These are phyloP conservation scores for Acrocephalus scirpaceus DNA, from an alignment of 2,797 vertebrate species.

Conservation along the genomic window DNA sequence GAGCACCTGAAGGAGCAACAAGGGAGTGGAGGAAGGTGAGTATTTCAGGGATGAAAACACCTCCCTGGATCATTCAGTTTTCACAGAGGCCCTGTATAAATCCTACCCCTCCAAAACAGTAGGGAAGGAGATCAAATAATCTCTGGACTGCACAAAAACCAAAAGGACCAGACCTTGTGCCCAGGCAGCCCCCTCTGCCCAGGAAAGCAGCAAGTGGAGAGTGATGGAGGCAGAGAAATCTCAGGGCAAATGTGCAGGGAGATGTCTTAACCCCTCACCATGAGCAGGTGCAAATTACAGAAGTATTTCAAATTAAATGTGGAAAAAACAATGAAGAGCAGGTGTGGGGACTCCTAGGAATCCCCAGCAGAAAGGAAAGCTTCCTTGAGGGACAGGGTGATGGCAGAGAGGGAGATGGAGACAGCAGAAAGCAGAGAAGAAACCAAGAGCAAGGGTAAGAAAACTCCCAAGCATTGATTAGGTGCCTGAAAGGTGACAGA, in stretches of 20 bases:
- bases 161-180: not conserved
- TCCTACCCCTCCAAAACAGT: not conserved
- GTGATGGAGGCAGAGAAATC: not conserved
- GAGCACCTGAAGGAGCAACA: not conserved
- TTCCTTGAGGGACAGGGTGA: rapidly evolving
- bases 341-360: not conserved
- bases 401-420: not conserved
- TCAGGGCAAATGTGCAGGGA: not conserved
- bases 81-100: not conserved
- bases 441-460: not conserved
- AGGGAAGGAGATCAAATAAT: not conserved
- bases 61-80: not conserved
- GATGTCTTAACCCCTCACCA: rapidly evolving
- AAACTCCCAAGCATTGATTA: not conserved
- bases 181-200: not conserved
- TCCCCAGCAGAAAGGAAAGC: not conserved
- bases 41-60: not conserved
- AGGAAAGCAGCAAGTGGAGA: not conserved
- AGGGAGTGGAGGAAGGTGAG: not conserved
- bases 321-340: not conserved
- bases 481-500: not conserved
- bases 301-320: not conserved
- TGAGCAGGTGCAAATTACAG: not conserved
- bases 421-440: not conserved
- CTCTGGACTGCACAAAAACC: not conserved